Conservation (phyloP, 2,888 invertebrate genomes). For the Yponomeuta cagnagella region DNA sequence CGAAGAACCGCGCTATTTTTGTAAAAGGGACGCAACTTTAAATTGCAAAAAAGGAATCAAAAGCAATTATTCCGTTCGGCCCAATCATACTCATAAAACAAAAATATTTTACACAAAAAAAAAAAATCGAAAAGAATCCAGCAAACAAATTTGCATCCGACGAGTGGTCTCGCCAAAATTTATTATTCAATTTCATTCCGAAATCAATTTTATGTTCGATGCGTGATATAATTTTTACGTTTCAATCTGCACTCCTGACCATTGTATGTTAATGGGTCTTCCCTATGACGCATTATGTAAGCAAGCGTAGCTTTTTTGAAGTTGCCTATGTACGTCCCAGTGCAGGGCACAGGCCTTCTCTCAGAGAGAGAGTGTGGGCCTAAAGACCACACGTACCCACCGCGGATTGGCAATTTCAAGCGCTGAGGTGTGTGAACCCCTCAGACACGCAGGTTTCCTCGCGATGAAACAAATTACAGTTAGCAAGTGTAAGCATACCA, state of each 20-base stretch:
- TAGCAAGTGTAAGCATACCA: no score
- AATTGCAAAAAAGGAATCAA: constrained; percentile 3
- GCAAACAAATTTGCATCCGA: constrained; percentile 34
- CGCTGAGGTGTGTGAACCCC: no score
- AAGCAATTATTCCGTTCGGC: constrained; percentile 8
- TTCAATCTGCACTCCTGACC: constrained; percentile 12
- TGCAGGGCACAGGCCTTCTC: no score
- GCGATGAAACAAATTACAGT: no score
- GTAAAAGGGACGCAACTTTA: neutral
- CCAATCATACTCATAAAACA: constrained; percentile 8
- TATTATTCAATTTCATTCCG: constrained; percentile 39
- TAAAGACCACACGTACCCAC: no score
- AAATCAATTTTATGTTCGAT: constrained; percentile 35
- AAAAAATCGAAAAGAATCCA: constrained; percentile 23
- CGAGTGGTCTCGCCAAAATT: constrained; percentile 27
- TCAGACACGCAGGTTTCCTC: no score
- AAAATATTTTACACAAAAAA: neutral
- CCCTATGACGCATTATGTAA: no score
- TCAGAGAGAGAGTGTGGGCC: no score
- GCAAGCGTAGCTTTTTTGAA: no score
- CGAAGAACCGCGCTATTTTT: neutral
- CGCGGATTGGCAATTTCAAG: no score
- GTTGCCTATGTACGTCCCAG: no score
- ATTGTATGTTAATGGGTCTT: no score
- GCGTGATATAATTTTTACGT: constrained; percentile 25